phyloP scores from a whole-genome alignment of 2,888 invertebrate species.

The Cacoxenus indagator region DNA sequence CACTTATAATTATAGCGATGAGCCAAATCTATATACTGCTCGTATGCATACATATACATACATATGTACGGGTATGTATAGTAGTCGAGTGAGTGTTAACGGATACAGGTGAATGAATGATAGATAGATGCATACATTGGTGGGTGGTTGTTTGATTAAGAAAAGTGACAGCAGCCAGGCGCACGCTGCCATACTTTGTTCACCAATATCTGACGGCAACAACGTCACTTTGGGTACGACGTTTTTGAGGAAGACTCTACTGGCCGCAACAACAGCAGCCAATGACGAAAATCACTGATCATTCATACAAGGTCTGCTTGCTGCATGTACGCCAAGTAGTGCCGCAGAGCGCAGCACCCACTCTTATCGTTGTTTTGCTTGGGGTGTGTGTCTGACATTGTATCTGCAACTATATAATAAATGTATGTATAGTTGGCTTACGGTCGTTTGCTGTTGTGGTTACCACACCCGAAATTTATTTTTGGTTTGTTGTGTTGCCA shows the following conservation, averaged over 20 bases:
- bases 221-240: no score
- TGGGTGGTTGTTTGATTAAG: no score
- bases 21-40: slow-evolving; percentile 32
- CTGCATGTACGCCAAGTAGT: no score
- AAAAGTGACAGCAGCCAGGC: no score
- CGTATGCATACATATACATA: no score
- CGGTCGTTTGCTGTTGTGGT: not conserved
- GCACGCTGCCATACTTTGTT: not conserved
- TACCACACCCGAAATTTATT: slow-evolving; percentile 33
- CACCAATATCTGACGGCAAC: not conserved
- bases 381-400: not conserved
- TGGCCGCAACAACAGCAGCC: not conserved
- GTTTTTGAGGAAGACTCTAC: not conserved
- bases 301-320: slow-evolving; percentile 26
- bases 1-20: slow-evolving; percentile 45
- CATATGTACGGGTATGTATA: no score
- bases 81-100: slow-evolving; percentile 21
- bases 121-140: no score
- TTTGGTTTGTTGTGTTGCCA: slow-evolving; percentile 24
- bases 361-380: not conserved
- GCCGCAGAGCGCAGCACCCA: not conserved
- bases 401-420: not conserved
- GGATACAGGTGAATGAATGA: slow-evolving; percentile 34
- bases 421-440: not conserved
- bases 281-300: slow-evolving; percentile 35